Conservation (phyloP, 2,113 vertebrate species). For the Ascaphus truei region DNA sequence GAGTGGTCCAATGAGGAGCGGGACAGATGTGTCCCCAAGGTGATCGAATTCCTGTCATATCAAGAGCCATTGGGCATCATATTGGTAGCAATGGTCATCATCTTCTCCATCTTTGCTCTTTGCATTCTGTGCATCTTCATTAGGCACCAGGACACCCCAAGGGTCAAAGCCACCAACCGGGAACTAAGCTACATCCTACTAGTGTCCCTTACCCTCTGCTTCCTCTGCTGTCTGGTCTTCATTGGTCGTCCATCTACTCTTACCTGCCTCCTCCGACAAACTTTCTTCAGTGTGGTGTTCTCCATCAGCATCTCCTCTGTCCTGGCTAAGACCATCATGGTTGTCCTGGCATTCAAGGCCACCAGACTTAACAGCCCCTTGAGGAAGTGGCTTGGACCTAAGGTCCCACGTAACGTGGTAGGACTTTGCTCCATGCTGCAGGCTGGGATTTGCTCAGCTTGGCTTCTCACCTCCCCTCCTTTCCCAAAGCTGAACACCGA, state of each 20-base stretch:
- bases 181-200: constrained; percentile 45
- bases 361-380: not conserved
- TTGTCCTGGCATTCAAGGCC: constrained; percentile 34
- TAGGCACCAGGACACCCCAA: constrained; percentile 38
- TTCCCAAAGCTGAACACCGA: not conserved
- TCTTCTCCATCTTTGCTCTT: constrained; percentile 39
- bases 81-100: constrained; percentile 26
- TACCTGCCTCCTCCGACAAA: constrained; percentile 23
- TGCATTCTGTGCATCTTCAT: constrained; percentile 42
- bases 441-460: not conserved
- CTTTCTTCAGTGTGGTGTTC: constrained; percentile 20
- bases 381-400: constrained; percentile 22
- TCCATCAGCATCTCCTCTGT: constrained; percentile 27
- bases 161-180: constrained; percentile 38
- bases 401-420: constrained; percentile 1
- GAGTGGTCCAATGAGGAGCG: constrained; percentile 43
- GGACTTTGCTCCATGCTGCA: constrained; percentile 10
- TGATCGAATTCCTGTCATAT: constrained; percentile 47
- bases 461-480: constrained; percentile 12
- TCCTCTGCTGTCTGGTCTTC: constrained; percentile 31
- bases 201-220: constrained; percentile 10
- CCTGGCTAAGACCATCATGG: constrained; percentile 34
- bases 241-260: not conserved
- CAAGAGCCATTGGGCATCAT: constrained; percentile 34
- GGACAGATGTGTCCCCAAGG: constrained; percentile 41